phyloP scores from a whole-genome alignment of 37 sponge, comb jelly and placozoan species.

The Dysidea cf. avara region DNA sequence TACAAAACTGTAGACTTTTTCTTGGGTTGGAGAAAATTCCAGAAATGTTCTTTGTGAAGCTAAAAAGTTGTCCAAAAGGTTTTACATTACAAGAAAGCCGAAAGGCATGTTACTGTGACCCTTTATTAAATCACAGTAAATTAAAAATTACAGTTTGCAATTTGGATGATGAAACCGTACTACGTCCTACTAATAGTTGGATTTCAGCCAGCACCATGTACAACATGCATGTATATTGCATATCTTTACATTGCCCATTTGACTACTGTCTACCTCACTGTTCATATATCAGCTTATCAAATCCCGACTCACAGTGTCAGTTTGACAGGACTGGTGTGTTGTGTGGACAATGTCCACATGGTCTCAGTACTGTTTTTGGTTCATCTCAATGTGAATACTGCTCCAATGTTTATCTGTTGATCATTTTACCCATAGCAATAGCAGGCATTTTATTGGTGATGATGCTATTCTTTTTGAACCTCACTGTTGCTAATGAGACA shows the following conservation, averaged over 20 bases:
- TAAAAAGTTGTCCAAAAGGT: conserved; percentile 1
- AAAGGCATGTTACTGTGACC: no score
- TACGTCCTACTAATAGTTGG: no score
- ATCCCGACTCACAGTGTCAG: conserved; percentile 17
- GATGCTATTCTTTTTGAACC: conserved; percentile 21
- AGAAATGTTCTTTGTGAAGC: neutral
- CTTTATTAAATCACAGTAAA: neutral
- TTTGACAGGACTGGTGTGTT: conserved; percentile 26
- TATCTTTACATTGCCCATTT: conserved; percentile 10
- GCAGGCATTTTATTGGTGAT: conserved; percentile 18
- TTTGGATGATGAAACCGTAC: no score
- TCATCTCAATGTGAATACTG: conserved; percentile 13
- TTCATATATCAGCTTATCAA: neutral
- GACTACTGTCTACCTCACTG: conserved; percentile 1
- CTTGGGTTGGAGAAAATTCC: no score
- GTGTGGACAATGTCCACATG: conserved; percentile 27
- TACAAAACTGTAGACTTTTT: no score
- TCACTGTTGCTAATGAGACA: conserved; percentile 39
- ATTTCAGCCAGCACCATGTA: no score
- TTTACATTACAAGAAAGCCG: neutral
- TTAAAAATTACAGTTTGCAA: no score
- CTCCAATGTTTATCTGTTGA: conserved; percentile 20
- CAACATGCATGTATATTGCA: no score
- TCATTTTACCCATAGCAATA: conserved; percentile 4
- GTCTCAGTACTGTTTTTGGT: conserved; percentile 28